Base-by-base conservation (phyloP, 1,140 invertebrate genomes). In the Armadillidium nasatum region DNA sequence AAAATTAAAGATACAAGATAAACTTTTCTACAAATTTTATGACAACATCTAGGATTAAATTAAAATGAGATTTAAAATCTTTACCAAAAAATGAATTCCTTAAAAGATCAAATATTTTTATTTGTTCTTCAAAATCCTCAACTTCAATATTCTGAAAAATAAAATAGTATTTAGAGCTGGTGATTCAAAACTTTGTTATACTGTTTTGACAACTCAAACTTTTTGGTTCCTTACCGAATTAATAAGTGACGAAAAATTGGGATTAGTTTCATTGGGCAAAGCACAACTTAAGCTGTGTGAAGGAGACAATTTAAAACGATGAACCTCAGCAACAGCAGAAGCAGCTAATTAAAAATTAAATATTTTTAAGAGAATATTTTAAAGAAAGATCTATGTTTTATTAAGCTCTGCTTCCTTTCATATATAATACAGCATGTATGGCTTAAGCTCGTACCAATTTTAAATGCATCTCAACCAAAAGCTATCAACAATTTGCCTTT, bases 261-360 rank as follows among this genome's bases (percentile, higher is more conserved):
- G 19, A 60, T 60, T 13, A 60, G 50, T 15, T 60, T 60, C 11
- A 19, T 60, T 60, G 50, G 50, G 19, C 50, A 60, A 60, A 19
- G 19, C 50, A 60, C 50, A 60, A 60, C 50, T 60, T 19, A 60
- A 60, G 50, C 50, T 15, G 19, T 60, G 50, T 60, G 50, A 60
- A 60, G 50, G 50, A 33, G 33, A 33, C 50, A 60, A 60, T 60
- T 60, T 60, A 60, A 60, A 60, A 19, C 50, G 50, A 7, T 60
- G 50, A 60, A 60, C 50, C 50, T 60, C 50, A 60, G 50, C 50
- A 13, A 60, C 50, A 60, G 50, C 50, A 60, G 50, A 60, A 60
- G 11, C 19, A 60, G 50, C 19, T 60, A 60, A 60, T 13, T 60
- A 15, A 60, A 60, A 60, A 60, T 19, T 60, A 19, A 13, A 60